phyloP scores from a whole-genome alignment of 2,888 invertebrate species.

The Carcina quercana region DNA sequence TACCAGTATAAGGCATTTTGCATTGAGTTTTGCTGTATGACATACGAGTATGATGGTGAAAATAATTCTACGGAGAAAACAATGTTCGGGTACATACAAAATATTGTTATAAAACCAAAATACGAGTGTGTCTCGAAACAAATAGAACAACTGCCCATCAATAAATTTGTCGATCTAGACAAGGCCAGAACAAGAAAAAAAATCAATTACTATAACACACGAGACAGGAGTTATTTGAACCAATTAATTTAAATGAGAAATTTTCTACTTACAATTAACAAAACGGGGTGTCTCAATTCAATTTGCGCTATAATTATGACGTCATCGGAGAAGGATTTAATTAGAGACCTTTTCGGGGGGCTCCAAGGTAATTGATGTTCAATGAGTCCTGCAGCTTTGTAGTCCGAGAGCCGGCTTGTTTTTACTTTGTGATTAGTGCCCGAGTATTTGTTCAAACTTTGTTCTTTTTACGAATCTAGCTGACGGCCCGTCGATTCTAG shows the following conservation, averaged over 20 bases:
- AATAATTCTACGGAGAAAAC: too few relatives aligned
- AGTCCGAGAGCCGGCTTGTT: slow-evolving; percentile 52
- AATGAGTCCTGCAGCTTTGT: slow-evolving; percentile 59
- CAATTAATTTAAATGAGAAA: slow-evolving; percentile 50
- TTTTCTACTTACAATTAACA: slow-evolving; percentile 63
- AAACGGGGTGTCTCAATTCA: slow-evolving; percentile 63
- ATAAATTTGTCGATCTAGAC: too few relatives aligned
- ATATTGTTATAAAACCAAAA: too few relatives aligned
- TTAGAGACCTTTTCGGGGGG: slow-evolving; percentile 69
- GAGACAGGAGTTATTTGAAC: too few relatives aligned
- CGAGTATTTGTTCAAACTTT: slow-evolving; percentile 34
- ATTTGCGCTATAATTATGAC: slow-evolving; percentile 71
- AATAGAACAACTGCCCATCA: too few relatives aligned
- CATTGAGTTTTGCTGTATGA: too few relatives aligned
- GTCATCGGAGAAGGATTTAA: slow-evolving; percentile 74
- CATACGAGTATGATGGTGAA: too few relatives aligned
- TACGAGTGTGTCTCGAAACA: too few relatives aligned
- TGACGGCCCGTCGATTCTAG: neutral
- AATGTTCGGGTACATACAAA: too few relatives aligned
- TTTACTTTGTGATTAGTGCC: slow-evolving; percentile 56
- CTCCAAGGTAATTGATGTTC: slow-evolving; percentile 69
- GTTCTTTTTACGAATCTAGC: slow-evolving; percentile 18
- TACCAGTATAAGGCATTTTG: too few relatives aligned
- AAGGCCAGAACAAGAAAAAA: too few relatives aligned
- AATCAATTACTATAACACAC: too few relatives aligned